Conservation (phyloP, 2,113 vertebrate species). For the Numenius arquata region DNA sequence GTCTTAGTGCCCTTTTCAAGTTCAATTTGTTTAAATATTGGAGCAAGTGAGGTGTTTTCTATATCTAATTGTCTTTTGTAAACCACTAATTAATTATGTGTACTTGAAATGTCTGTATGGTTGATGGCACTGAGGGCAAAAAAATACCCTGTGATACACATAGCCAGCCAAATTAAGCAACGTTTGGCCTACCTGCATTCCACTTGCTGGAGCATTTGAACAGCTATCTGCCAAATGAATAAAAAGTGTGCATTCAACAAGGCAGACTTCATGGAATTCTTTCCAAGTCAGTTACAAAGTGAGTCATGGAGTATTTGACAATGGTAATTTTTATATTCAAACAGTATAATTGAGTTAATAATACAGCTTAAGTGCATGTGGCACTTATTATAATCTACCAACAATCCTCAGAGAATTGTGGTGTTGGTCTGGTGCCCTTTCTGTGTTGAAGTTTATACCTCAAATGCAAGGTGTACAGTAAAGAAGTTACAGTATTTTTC, state of each 20-base stretch:
- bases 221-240: neutral
- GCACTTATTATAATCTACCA: neutral
- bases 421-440: neutral
- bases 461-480: accelerated
- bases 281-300: neutral
- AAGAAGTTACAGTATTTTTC: neutral
- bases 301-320: neutral
- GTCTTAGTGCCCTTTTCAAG: neutral
- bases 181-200: neutral
- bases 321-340: neutral
- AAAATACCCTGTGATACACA: neutral
- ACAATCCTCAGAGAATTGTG: neutral
- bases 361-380: neutral
- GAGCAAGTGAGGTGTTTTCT: neutral
- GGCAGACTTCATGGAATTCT: neutral
- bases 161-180: neutral
- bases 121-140: neutral
- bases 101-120: neutral
- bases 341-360: neutral
- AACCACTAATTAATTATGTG: neutral
- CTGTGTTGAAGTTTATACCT: neutral
- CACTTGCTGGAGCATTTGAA: neutral
- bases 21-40: neutral
- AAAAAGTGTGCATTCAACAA: neutral
- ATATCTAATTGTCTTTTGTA: neutral